Base-by-base conservation (phyloP, 2,888 invertebrate species). In the Tenthredo mesomela region DNA sequence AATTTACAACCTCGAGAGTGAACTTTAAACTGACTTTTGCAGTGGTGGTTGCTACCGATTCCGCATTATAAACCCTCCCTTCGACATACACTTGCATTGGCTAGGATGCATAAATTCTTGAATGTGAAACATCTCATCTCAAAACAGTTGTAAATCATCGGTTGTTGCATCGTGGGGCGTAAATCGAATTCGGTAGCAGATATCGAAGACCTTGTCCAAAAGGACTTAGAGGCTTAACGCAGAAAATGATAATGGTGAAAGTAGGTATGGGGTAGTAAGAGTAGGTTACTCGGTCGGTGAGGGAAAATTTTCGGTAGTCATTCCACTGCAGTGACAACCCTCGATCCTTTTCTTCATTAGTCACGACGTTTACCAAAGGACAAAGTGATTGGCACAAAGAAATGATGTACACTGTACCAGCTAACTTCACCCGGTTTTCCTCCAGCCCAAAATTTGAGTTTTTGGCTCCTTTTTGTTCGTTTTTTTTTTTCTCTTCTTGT, bases 221-320 rank as follows among this genome's bases (percentile, higher is more conserved):
- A 43, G 43, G 43, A 9, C 73, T 71, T 43, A 43, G 73, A 21
- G 78, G n/a, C 43, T 43, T 73, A 40, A 43, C 43, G 43, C 71
- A 40, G n/a, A 73, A 37, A 73, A 50, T 25, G 50, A 50, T 77
- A 18, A 54, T 54, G 77, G 77, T 77, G 77, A 77, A 77, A 77
- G 80, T 61, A 25, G 25, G 75, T 29, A 54, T 9, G 21, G 40
- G n/a, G 12, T 3, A 43, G 43, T 18, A 25, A 5, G 29, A 54
- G 61, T 77, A 54, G 91, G 92, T 92, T 92, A 93, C 89, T 91
- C 91, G 92, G 90, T 92, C 91, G 91, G 89, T 88, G 89, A 89
- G 89, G 84, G 85, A 82, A 87, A 88, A 86, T 88, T 89, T 90
- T 88, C 89, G 86, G 89, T 91, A 91, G 91, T 90, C 82, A 78